Base-by-base conservation (phyloP, 2,113 vertebrate species). In the Syrmaticus mikado region DNA sequence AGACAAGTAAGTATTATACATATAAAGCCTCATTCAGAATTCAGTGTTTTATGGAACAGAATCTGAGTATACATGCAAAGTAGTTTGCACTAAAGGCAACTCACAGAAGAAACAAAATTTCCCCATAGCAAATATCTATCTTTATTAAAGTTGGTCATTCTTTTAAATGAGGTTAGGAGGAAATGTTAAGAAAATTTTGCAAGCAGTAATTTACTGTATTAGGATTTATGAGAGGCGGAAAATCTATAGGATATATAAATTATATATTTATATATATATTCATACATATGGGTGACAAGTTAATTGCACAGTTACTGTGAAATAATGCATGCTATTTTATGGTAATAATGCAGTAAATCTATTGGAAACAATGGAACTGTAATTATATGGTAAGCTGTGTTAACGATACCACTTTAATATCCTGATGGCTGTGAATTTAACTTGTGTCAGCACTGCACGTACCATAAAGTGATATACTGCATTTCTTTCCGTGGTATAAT, bases 321-420 rank as follows among this genome's bases (percentile, higher is more conserved):
- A 95, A 95, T 96, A 92, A 96, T 87, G 93, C 75, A 91, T 48
- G 91, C 90, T 95, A 96, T 90, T 96, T 97, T 96, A 96, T 94
- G 93, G 85, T 97, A 97, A 97, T 95, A 96, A 97, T 94, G 93
- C 72, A 97, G 85, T 89, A 96, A 97, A 94, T 97, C 97, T 96
- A 93, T 75, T 85, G 85, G 84, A 90, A 96, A 97, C 95, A 96
- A 95, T 92, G 80, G 90, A 91, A 92, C 83, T 94, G 85, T 94
- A 96, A 96, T 96, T 97, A 93, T 93, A 96, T 89, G 92, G 96
- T 95, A 82, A 92, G 80, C 68, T 92, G 82, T 95, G 93, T 87
- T 96, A 97, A 95, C 78, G 71, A 85, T 90, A 95, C 57, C 83
- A 90, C 74, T 96, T 93, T 90, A 91, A 94, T 93, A 95, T 90